A percentile compares a stretch with the other conserved stretches of the same genome.
phyloP scores from a whole-genome alignment of 2,888 invertebrate species.

The Deroplatys truncata region DNA sequence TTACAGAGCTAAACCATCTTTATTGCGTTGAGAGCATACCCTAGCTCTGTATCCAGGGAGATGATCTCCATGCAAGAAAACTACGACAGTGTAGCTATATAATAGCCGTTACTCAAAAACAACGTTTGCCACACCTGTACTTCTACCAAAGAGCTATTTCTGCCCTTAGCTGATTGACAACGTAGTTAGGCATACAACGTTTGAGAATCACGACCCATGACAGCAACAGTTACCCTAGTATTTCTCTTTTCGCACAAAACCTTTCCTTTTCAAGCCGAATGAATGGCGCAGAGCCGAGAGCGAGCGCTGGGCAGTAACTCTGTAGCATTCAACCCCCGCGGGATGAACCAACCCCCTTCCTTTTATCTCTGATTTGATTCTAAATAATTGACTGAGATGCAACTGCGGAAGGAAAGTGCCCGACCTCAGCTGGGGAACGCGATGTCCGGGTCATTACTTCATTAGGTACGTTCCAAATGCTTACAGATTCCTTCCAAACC shows the following conservation, averaged over 20 bases:
- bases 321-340: background rate
- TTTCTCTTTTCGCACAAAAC: background rate
- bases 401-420: background rate
- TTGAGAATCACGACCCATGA: background rate
- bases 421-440: background rate
- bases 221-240: background rate
- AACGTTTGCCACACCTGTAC: too few relatives aligned
- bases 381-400: conserved; percentile 28
- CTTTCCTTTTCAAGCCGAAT: background rate
- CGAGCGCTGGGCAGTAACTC: background rate
- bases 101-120: too few relatives aligned
- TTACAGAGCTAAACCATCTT: too few relatives aligned
- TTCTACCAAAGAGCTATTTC: too few relatives aligned
- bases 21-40: too few relatives aligned
- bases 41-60: too few relatives aligned
- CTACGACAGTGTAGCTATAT: too few relatives aligned
- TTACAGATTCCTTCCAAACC: background rate
- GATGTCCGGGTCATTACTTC: conserved; percentile 3
- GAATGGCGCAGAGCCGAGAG: background rate
- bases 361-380: conserved; percentile 30
- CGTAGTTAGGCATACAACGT: too few relatives aligned
- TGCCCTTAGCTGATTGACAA: too few relatives aligned
- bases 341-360: background rate
- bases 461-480: background rate
- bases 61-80: too few relatives aligned